Evolutionary conservation across 1,140 invertebrate species (phyloP).

Genomic region (Drusus annulatus): DNA sequence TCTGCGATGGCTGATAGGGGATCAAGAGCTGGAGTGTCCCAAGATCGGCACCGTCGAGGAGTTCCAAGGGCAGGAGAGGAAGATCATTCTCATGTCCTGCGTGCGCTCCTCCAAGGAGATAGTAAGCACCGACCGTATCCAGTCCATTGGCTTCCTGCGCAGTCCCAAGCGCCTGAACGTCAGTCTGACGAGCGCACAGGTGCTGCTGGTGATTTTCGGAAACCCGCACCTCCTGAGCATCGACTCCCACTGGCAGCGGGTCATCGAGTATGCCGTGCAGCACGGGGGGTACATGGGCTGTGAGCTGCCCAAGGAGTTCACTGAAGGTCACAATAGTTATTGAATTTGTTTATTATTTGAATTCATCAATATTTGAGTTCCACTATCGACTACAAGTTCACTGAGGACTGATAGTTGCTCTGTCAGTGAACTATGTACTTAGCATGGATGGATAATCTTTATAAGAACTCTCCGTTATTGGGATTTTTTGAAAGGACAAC

Average conservation of each 20-base stretch:
- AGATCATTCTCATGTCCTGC: conserved; percentile 89
- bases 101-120: conserved; percentile 78
- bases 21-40: conserved; percentile 77
- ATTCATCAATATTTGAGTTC: too few relatives aligned
- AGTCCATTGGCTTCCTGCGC: conserved; percentile 83
- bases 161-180: conserved; percentile 89
- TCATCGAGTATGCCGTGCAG: conserved; percentile 78
- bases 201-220: conserved; percentile 85
- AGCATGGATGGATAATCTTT: too few relatives aligned
- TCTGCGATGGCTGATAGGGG: conserved; percentile 78
- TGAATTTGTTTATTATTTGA: too few relatives aligned
- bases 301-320: conserved; percentile 67
- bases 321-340: not conserved
- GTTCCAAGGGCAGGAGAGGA: conserved; percentile 94
- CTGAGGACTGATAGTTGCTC: too few relatives aligned
- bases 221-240: conserved; percentile 82
- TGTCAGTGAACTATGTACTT: too few relatives aligned
- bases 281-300: conserved; percentile 79
- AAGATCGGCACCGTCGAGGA: conserved; percentile 96
- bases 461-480: too few relatives aligned
- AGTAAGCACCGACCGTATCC: conserved; percentile 72
- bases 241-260: conserved; percentile 81
- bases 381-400: too few relatives aligned
- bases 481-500: too few relatives aligned
- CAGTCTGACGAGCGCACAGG: conserved; percentile 86